phyloP scores from a whole-genome alignment of 1,140 invertebrate genomes.

The Branchinecta lynchi region DNA sequence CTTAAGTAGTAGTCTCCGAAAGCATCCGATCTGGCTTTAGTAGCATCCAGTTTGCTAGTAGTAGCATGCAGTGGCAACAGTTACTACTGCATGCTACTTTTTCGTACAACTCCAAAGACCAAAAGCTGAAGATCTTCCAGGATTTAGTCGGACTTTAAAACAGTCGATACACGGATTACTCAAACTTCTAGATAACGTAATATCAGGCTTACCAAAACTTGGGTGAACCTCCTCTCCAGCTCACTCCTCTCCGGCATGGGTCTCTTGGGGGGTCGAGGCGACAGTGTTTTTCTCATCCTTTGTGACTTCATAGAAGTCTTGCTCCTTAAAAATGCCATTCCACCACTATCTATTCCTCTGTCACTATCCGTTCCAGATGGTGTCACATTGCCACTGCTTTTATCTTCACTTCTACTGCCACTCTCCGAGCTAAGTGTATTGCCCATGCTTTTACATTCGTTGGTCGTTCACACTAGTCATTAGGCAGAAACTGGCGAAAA shows the following conservation, averaged over 20 bases:
- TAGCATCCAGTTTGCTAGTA: too few relatives aligned
- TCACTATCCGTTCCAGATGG: neutral
- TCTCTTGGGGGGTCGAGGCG: conserved; percentile 22
- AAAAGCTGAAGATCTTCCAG: too few relatives aligned
- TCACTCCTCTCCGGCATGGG: conserved; percentile 77
- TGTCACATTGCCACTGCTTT: neutral
- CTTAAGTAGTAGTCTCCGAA: too few relatives aligned
- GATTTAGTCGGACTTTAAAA: too few relatives aligned
- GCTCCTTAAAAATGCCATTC: conserved; percentile 4
- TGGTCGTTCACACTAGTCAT: too few relatives aligned
- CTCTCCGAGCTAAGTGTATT: neutral
- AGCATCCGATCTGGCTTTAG: too few relatives aligned
- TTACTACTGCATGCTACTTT: too few relatives aligned
- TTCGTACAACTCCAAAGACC: too few relatives aligned
- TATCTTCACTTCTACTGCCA: neutral
- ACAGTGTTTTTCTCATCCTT: conserved; percentile 28
- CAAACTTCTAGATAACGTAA: neutral
- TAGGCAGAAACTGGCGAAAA: too few relatives aligned
- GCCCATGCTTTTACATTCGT: neutral
- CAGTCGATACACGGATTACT: too few relatives aligned
- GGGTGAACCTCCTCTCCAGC: conserved; percentile 77
- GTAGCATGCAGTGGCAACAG: too few relatives aligned
- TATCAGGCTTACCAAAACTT: conserved; percentile 65
- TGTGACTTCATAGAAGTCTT: conserved; percentile 22
- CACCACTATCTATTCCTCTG: neutral